Evolutionary conservation across 2,888 invertebrate species (phyloP), one percentile per base, ranked within the genome.

Genomic region (Pomacea canaliculata): DNA sequence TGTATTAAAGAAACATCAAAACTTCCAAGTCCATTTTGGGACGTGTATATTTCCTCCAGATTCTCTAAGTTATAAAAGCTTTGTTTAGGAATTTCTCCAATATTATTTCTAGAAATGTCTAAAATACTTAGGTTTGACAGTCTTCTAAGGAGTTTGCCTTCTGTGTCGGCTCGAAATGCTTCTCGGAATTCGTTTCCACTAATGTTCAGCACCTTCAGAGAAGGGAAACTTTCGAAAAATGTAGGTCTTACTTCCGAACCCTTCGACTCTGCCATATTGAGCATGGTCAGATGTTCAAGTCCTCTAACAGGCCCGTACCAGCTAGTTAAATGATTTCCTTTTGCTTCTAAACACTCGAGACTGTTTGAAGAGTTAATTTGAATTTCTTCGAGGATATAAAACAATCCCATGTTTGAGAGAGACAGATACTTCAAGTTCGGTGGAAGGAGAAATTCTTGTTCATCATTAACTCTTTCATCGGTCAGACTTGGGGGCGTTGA

Each of bases 211-310:
- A 60, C 12, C 65, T 71, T 19, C 23, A 80, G 51, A 13, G 62
- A n/a, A 13, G 60, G 66, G 27, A 80, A 76, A 19, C 60, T 60
- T 56, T 51, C 27, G 62, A 80, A 76, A 71, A 78, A 80, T n/a
- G 12, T 0, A 18, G 27, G 66, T 13, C 23, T n/a, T 16, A 80
- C 74, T 13, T 46, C 23, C n/a, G 74, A 23, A 8, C 76, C 66
- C n/a, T 65, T 66, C 13, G 74, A 71, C 27, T 56, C 16, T 10
- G 51, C 51, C 12, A 63, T 12, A 7, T 12, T 9, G 7, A 63
- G 27, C 27, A 12, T 19, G 7, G 63, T 63, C 16, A 63, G 63
- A n/a, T 63, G 10, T 63, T 12, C 63, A 27, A 63, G 63, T 10
- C 63, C 63, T 12, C n/a, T 63, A 10, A 63, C 7, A 12, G 63